Conservation (phyloP, 1,140 invertebrate species). For the Neodiprion lecontei region DNA sequence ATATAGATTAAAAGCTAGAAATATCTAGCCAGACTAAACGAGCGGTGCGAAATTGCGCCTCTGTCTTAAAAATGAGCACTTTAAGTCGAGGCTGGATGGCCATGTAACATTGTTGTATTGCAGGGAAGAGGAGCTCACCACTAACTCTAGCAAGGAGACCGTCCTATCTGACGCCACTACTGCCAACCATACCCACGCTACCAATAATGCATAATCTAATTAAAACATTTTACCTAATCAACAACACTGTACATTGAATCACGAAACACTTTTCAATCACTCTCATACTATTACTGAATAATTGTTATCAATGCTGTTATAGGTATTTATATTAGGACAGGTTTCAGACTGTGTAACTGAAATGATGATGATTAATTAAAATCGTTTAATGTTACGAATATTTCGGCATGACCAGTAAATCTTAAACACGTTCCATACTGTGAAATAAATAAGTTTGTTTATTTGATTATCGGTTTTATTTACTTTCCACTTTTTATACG, state of each 20-base stretch:
- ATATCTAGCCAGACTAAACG: too few relatives aligned
- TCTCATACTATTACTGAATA: conserved; percentile 15
- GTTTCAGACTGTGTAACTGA: conserved; percentile 5
- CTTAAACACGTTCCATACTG: conserved; percentile 33
- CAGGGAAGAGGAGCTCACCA: conserved; percentile 59
- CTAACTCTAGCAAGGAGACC: conserved; percentile 60
- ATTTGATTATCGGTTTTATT: conserved; percentile 27
- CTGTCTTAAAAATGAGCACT: not conserved
- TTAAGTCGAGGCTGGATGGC: conserved; percentile 42
- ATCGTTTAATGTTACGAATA: conserved; percentile 33
- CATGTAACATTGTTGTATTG: conserved; percentile 58
- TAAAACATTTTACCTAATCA: conserved; percentile 8
- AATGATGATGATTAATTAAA: not conserved
- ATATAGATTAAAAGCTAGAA: too few relatives aligned
- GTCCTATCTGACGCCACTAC: conserved; percentile 56
- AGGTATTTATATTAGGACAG: conserved; percentile 15
- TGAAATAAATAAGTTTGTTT: conserved; percentile 47
- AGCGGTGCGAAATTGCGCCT: too few relatives aligned
- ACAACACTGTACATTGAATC: conserved; percentile 13
- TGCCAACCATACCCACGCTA: conserved; percentile 54
- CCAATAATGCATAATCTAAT: conserved; percentile 41
- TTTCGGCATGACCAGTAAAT: conserved; percentile 47
- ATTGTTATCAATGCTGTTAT: conserved; percentile 11
- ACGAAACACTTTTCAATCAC: conserved; percentile 13
- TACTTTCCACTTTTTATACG: conserved; percentile 25